A percentile compares a stretch with the other conserved stretches of the same genome.
Conservation (phyloP, 1,140 invertebrate species). For the Chelonus insularis region DNA sequence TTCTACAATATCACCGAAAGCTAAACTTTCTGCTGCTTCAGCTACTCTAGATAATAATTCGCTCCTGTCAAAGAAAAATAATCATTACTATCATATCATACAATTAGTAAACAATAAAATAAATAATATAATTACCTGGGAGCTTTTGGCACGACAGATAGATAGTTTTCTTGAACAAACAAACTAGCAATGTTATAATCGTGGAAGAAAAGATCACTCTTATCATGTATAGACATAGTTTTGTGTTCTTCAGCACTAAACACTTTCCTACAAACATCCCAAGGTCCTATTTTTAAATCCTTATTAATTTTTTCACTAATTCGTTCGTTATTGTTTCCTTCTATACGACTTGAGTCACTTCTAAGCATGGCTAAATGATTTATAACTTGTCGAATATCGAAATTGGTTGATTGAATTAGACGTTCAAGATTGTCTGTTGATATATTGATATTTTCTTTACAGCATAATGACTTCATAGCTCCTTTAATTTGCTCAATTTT, state of each 20-base stretch:
- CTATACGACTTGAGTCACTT: conserved; percentile 62
- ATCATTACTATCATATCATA: background rate
- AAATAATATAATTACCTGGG: conserved; percentile 63
- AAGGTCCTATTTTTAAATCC: conserved; percentile 87
- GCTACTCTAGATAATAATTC: conserved; percentile 72
- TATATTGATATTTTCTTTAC: conserved; percentile 89
- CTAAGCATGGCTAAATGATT: conserved; percentile 84
- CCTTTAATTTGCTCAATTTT: conserved; percentile 87
- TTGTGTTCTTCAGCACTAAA: conserved; percentile 84
- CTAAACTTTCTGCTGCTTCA: conserved; percentile 81
- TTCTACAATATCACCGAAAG: conserved; percentile 85
- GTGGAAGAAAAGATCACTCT: conserved; percentile 92
- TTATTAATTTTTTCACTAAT: conserved; percentile 68
- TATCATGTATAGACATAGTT: conserved; percentile 82
- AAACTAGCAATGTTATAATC: conserved; percentile 94
- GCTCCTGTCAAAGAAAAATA: conserved; percentile 47
- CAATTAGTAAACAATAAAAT: background rate
- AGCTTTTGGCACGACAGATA: conserved; percentile 70
- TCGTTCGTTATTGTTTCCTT: conserved; percentile 60
- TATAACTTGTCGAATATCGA: conserved; percentile 91
- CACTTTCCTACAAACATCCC: conserved; percentile 90
- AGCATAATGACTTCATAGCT: conserved; percentile 88
- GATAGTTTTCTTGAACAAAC: conserved; percentile 98
- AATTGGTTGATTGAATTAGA: conserved; percentile 86
- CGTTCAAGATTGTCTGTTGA: conserved; percentile 74